Conservation (phyloP, 2,888 invertebrate genomes). For the Rotaria sp. region DNA sequence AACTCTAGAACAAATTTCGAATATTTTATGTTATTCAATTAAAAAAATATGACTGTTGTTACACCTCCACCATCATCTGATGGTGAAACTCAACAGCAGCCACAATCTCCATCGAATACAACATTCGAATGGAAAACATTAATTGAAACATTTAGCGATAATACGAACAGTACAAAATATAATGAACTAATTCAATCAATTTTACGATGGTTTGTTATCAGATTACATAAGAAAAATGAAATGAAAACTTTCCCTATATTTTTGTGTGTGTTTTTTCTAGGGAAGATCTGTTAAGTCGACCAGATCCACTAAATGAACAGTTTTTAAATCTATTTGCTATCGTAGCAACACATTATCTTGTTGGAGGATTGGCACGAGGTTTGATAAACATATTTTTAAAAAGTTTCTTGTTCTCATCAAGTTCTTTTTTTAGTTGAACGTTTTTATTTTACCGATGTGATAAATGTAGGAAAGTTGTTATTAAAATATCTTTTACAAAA, state of each 20-base stretch:
- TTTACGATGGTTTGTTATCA: background rate
- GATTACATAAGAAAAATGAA: background rate
- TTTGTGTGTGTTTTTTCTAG: background rate
- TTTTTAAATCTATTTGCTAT: conserved; percentile 9
- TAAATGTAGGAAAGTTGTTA: background rate
- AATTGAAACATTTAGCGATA: background rate
- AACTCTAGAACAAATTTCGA: background rate
- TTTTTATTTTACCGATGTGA: background rate
- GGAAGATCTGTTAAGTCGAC: conserved; percentile 1
- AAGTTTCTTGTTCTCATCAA: background rate
- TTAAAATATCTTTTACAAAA: conserved; percentile 23
- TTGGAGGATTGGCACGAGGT: background rate
- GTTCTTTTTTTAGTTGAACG: background rate
- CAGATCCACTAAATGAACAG: background rate
- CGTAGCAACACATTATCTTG: conserved; percentile 2
- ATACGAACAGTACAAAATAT: conserved; percentile 18
- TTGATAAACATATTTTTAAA: background rate
- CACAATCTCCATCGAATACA: background rate
- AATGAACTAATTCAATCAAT: conserved; percentile 23
- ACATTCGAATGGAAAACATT: conserved; percentile 12
- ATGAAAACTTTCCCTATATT: background rate
- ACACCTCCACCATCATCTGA: background rate
- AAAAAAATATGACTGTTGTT: background rate
- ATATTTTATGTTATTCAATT: background rate
- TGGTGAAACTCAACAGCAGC: background rate